Evolutionary conservation across 2,797 vertebrate genomes (phyloP).

Genomic region (Phoebastria nigripes): DNA sequence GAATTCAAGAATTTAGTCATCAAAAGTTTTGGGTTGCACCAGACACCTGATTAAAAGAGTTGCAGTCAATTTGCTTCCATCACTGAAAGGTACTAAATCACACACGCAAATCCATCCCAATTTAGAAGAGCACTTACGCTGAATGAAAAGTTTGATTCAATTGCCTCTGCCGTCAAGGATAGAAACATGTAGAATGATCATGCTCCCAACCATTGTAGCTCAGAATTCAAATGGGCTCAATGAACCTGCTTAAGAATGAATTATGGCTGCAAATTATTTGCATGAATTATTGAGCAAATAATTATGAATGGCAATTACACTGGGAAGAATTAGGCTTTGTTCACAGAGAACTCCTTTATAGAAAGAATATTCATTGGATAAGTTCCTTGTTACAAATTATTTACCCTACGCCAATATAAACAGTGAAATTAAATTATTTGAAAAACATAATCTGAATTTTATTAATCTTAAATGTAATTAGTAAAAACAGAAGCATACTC

Average conservation of each 20-base stretch:
- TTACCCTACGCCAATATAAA: background rate
- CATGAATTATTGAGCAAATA: conserved; percentile 16
- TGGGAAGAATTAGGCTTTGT: background rate
- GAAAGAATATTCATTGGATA: background rate
- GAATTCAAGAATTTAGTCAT: conserved; percentile 1
- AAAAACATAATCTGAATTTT: background rate
- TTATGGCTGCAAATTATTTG: conserved; percentile 2
- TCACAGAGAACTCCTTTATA: background rate
- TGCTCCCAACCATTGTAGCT: background rate
- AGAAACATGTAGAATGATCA: background rate
- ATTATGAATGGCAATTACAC: background rate
- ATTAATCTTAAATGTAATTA: background rate
- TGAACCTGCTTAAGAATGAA: background rate
- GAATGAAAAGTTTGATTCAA: conserved; percentile 28
- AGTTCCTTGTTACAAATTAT: background rate
- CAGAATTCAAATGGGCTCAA: conserved; percentile 7
- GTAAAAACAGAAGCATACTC: background rate
- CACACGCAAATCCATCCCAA: background rate
- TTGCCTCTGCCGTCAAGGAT: background rate
- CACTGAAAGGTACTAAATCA: conserved; percentile 2
- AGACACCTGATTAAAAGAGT: background rate
- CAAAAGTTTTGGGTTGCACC: background rate
- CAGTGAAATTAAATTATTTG: background rate
- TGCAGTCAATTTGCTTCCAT: background rate
- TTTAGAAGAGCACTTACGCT: background rate